phyloP scores from a whole-genome alignment of 2,888 invertebrate species.

The Aleiodes testaceus region DNA sequence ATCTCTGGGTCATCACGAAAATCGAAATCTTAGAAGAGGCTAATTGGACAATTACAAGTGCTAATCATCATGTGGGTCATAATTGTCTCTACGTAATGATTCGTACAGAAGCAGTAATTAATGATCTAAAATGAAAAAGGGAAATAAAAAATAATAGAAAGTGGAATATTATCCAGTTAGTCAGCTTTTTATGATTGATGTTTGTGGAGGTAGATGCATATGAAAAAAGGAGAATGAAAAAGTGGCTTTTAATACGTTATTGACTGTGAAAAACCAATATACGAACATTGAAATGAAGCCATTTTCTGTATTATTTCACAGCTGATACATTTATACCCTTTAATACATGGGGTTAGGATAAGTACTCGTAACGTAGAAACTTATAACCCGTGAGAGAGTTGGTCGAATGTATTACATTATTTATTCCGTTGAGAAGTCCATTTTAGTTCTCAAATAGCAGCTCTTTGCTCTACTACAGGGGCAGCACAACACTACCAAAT shows the following conservation, averaged over 20 bases:
- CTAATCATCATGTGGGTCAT: slow-evolving; percentile 44
- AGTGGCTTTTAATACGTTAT: neutral
- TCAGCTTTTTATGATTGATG: slow-evolving; percentile 22
- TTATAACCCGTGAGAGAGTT: slow-evolving; percentile 43
- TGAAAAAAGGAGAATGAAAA: neutral
- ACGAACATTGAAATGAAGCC: slow-evolving; percentile 22
- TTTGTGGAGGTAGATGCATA: neutral
- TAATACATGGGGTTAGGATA: slow-evolving; percentile 25
- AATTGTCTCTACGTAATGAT: slow-evolving; percentile 30
- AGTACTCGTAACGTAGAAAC: slow-evolving; percentile 26
- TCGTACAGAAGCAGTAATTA: slow-evolving; percentile 32
- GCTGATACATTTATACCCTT: slow-evolving; percentile 29
- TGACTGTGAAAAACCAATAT: slow-evolving; percentile 21
- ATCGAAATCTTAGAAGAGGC: slow-evolving; percentile 55
- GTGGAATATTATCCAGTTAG: slow-evolving; percentile 14
- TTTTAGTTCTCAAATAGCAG: slow-evolving; percentile 22
- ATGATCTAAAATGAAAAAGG: slow-evolving; percentile 4
- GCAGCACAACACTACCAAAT: slow-evolving; percentile 11
- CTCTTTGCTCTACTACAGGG: neutral
- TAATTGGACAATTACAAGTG: slow-evolving; percentile 58
- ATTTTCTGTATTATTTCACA: slow-evolving; percentile 28
- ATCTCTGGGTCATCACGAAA: slow-evolving; percentile 38
- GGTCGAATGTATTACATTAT: slow-evolving; percentile 32
- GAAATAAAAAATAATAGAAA: slow-evolving; percentile 16
- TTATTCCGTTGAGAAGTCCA: slow-evolving; percentile 27